Base-by-base conservation (phyloP, 2,888 invertebrate species). In the Hecatera dysodea region DNA sequence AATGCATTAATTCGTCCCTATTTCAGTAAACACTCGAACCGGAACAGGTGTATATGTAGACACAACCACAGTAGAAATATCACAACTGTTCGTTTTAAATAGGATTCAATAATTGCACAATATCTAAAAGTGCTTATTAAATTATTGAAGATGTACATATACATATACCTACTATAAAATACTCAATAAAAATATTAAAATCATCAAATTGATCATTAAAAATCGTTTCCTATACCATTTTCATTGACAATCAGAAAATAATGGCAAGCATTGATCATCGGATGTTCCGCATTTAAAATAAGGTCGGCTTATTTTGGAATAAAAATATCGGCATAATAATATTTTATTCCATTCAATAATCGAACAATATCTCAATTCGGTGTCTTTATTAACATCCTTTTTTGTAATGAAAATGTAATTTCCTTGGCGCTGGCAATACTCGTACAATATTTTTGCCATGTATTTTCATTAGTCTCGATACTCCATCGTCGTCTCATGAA, bases 361-460 rank as follows among this genome's bases (percentile, higher is more conserved):
- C 66, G 59, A 39, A 68, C 66, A 55, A 72, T 50, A 27, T 33
- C 62, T 82, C 52, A 60, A 63, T 73, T 73, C 19, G 29, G 36
- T 64, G 50, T 61, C 52, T 33, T 44, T 61, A 66, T 39, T 59
- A 60, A 50, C 27, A 60, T 63, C 19, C 12, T 60, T 60, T n/a
- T 62, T 63, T 50, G 56, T 52, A 61, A 69, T 78, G 56, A 69
- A 64, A 67, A 72, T 60, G 29, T 48, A 65, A 76, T 72, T 64
- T 73, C 52, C 60, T 64, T 68, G 52, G 27, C 8, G 11, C 19
- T 39, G 33, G 42, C 27, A 15, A 17, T 39, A 39, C 39, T 39
- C 36, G 50, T 59, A 52, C 42, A 61, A 46, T 55, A 44, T 68
- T 46, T 57, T 50, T 1, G 19, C 27, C n/a, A 36, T 48, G 15